These are phyloP conservation scores for Leptopilina clavipes DNA, from an alignment of 1,140 invertebrate genomes.

Conservation along the genomic window DNA sequence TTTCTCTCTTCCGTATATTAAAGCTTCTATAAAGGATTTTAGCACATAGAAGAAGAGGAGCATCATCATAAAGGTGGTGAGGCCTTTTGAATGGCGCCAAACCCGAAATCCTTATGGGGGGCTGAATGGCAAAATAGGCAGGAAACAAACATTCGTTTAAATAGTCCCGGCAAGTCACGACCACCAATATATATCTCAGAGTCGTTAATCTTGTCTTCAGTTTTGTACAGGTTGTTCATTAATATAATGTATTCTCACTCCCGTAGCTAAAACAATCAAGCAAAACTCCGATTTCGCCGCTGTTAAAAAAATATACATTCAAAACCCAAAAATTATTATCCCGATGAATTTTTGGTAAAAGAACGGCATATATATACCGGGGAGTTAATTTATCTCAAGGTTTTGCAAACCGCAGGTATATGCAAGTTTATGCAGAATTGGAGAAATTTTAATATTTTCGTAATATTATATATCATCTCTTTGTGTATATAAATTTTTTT, in stretches of 20 bases:
- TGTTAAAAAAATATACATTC: background rate
- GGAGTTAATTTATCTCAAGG: conserved; percentile 29
- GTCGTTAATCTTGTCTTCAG: conserved; percentile 66
- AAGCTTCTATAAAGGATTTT: background rate
- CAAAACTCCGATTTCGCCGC: conserved; percentile 18
- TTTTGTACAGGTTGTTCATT: conserved; percentile 56
- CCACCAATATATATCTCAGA: conserved; percentile 61
- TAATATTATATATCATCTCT: background rate
- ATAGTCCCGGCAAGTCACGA: conserved; percentile 61
- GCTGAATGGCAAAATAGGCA: conserved; percentile 38
- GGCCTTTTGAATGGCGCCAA: conserved; percentile 42
- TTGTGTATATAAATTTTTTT: no score
- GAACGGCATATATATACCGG: background rate
- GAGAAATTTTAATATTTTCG: background rate
- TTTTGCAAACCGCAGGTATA: background rate
- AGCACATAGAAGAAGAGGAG: background rate
- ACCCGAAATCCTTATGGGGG: conserved; percentile 38
- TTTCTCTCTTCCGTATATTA: background rate
- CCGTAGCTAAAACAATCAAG: conserved; percentile 66
- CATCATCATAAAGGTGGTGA: background rate
- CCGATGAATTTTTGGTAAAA: conserved; percentile 28
- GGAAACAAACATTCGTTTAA: conserved; percentile 68
- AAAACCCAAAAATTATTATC: conserved; percentile 36
- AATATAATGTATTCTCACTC: conserved; percentile 67
- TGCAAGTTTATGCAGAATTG: conserved; percentile 8